Evolutionary conservation across 1,140 invertebrate species (phyloP), one percentile per base, ranked within the genome.

Genomic region (Drosophila lowei): DNA sequence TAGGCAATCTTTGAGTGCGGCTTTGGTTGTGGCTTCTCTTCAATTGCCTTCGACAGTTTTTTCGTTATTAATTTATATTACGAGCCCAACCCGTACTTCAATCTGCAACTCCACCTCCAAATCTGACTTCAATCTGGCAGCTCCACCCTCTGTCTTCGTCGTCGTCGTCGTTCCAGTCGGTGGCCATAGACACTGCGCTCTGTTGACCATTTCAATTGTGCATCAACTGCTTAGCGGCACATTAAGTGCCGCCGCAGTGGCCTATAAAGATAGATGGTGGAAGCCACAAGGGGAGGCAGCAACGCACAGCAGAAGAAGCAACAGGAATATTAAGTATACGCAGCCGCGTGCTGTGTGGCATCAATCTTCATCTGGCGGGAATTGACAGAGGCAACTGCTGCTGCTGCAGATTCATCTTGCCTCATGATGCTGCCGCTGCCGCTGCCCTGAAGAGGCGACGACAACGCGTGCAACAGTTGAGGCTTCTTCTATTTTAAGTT

Each of bases 391-490:
- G 47, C 71, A 72, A 73, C 52, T 64, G 52, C 57, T 62, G 25
- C 50, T 18, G 41, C 63, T 25, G 38, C 18, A 43, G 44, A 55
- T 54, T 16, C 18, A 25, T 43, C 42, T 48, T 48, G 16, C 46
- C 46, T 48, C 46, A 13, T 47, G 13, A 47, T 13, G 15, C 62
- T 75, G 28, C 16, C 28, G 54, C 42, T 38, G 41, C n/a, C 4
- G 30, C 43, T 47, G 13, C 38, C 61, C 79, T 74, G 78, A 83
- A 72, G 65, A 73, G 79, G 79, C 79, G 79, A 83, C 79, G 79
- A 78, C 78, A 71, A 63, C 77, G 74, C 73, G 79, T 61, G 77
- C 80, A 85, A 86, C 80, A 77, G 80, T 79, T 79, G 80, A 13
- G 16, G 8, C 64, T 77, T 60, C 48, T 41, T 77, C 77, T 80